Base-by-base conservation (phyloP, 2,113 vertebrate genomes). In the Drymodes brunneopygia region DNA sequence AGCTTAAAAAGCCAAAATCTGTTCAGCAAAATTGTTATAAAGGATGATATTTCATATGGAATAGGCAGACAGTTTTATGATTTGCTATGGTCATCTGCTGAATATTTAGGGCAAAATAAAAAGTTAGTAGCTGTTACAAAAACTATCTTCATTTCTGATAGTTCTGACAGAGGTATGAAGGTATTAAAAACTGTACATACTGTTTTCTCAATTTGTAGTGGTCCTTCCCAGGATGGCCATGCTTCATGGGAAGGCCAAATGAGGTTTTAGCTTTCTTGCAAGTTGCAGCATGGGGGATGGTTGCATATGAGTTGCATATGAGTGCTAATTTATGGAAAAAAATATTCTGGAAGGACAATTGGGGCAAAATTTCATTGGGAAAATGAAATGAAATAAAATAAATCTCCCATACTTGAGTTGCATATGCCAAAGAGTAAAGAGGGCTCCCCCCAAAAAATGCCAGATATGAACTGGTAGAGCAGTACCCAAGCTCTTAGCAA, bases 1-100 rank as follows among this genome's bases (percentile, higher is more conserved):
- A 81, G 64, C 79, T 86, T 54, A 86, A 92, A 80, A 92, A 78
- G 15, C 18, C 21, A 78, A 88, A 92, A 78, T 96, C 82, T 88
- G 60, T 77, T 92, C 40, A 92, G 75, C 57, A 94, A 75, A 83
- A 86, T 33, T 86, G 20, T 86, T 67, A 35, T 20, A 93, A 90
- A 81, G 9, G 0, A 48, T 60, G 57, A 65, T 66, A 36, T 48
- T 90, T 93, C 35, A 82, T 51, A 36, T 72, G 20, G 47, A 95
- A 85, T 45, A 83, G 10, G 23, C 15, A 88, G 62, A 73, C 5
- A 77, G 10, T 67, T 86, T 62, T 62, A 66, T n/a, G 3, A 13
- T 42, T 90, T 82, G 25, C 54, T 87, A 23, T 5, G 70, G 57
- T 88, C n/a, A 74, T 48, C 75, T 79, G 40, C 24, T 86, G 33